Evolutionary conservation across 1,140 invertebrate genomes (phyloP), one percentile per base, ranked within the genome.

Genomic region (Pentalonia nigronervosa): DNA sequence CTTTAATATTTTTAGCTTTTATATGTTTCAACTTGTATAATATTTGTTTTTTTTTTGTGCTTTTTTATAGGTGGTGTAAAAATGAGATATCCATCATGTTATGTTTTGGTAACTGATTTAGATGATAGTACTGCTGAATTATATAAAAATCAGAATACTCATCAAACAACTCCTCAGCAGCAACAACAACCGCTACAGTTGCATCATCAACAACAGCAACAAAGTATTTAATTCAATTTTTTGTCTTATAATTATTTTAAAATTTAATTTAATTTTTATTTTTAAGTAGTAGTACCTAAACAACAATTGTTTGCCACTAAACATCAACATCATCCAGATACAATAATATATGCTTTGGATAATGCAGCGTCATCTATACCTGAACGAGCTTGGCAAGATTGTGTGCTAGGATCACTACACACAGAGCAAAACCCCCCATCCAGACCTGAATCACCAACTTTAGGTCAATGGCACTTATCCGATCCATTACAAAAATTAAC

Each of bases 51-150:
- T 87, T 88, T n/a, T 34, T 34, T 21, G 34, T 83, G 0, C 11
- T 30, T 88, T 88, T 53, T 94, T 95, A 50, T 97, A 96, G 98
- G 98, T 95, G 98, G 98, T 93, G 97, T 98, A 93, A 97, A 98
- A 95, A 98, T 99, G 98, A 97, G 98, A 94, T 99, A 99, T 96
- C 99, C 99, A 41, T 97, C 97, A 41, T 98, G 97, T 95, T 99
- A 98, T 95, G 98, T 99, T 94, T 96, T 99, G 94, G 97, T 98
- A 94, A 98, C 98, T 94, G 98, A 99, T 95, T 96, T 98, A 96
- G 98, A 98, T 95, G 97, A 97, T 48, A 94, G 94, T 67, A 94
- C 94, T 53, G 48, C 94, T 93, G 93, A 93, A n/a, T 93, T 94
- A 11, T 87, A 92, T 76, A 93, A 93, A 86, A 93, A 90, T 94